Conservation (phyloP, 1,140 invertebrate species). For the Pseudomyrmex flavicornis region DNA sequence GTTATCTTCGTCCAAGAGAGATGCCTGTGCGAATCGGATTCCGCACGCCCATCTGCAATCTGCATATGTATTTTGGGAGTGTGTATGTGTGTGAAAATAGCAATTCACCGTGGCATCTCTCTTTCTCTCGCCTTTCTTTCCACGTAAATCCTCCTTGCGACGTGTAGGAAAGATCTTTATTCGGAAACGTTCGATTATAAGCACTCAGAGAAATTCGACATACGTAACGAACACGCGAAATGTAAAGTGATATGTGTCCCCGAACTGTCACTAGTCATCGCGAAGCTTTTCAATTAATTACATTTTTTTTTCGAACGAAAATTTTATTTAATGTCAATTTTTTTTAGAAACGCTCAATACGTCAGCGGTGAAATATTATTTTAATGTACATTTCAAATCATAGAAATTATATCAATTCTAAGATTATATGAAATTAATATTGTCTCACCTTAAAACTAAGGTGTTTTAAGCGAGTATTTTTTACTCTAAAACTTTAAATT, state of each 20-base stretch:
- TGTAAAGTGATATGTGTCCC: not conserved
- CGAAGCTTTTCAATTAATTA: constrained; percentile 14
- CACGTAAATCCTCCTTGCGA: constrained; percentile 1
- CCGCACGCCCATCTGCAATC: constrained; percentile 29
- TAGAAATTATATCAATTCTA: no score
- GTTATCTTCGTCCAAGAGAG: constrained; percentile 18
- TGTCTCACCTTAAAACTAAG: not conserved
- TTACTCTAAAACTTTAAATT: not conserved
- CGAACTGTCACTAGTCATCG: constrained; percentile 12
- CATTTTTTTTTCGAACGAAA: not conserved
- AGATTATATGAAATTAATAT: not conserved
- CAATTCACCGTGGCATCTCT: constrained; percentile 24
- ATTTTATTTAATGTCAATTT: not conserved
- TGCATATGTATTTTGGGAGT: constrained; percentile 43
- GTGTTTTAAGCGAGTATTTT: not conserved
- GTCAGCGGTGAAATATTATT: not conserved
- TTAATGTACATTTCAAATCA: not conserved
- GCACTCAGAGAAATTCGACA: constrained; percentile 39
- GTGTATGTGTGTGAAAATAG: constrained; percentile 8
- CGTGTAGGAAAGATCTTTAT: constrained; percentile 8
- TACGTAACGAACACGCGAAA: not conserved
- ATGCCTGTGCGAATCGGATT: constrained; percentile 41
- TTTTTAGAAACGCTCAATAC: not conserved
- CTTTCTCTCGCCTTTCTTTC: not conserved
- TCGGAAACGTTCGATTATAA: constrained; percentile 31